These are phyloP conservation scores for Lethenteron reissneri DNA, from an alignment of 2,113 vertebrate genomes.

Conservation along the genomic window DNA sequence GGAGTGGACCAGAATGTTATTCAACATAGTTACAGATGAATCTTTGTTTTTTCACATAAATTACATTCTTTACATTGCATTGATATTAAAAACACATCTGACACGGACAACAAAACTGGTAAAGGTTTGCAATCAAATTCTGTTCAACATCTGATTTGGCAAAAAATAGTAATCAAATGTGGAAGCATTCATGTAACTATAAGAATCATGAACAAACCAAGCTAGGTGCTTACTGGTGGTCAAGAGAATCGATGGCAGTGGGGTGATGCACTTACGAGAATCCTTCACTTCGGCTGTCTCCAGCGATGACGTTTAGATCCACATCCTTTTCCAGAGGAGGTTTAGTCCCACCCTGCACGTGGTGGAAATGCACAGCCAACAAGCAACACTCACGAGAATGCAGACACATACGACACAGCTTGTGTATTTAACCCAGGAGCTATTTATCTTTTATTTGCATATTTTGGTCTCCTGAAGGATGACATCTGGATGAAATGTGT, in stretches of 20 bases:
- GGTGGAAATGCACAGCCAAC: no score
- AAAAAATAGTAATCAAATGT: not conserved
- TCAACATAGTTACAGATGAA: no score
- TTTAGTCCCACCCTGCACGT: conserved; percentile 10
- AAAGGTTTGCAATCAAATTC: not conserved
- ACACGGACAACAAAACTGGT: not conserved
- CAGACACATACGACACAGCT: not conserved
- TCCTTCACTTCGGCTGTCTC: conserved; percentile 36
- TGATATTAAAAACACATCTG: not conserved
- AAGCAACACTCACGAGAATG: not conserved
- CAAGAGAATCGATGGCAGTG: not conserved
- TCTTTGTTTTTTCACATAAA: not conserved
- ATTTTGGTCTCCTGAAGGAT: not conserved
- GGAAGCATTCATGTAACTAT: not conserved
- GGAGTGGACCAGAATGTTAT: conserved; percentile 6
- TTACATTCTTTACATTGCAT: not conserved
- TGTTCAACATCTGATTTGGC: not conserved
- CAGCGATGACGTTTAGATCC: conserved; percentile 40
- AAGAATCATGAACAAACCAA: not conserved
- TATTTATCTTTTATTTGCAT: not conserved
- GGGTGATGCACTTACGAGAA: conserved; percentile 45
- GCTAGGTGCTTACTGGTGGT: not conserved
- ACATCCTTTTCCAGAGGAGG: conserved; percentile 48
- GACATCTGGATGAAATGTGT: not conserved
- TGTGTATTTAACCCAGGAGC: not conserved